These are phyloP conservation scores for Pithys albifrons DNA, from an alignment of 2,113 vertebrate genomes.

Conservation along the genomic window DNA sequence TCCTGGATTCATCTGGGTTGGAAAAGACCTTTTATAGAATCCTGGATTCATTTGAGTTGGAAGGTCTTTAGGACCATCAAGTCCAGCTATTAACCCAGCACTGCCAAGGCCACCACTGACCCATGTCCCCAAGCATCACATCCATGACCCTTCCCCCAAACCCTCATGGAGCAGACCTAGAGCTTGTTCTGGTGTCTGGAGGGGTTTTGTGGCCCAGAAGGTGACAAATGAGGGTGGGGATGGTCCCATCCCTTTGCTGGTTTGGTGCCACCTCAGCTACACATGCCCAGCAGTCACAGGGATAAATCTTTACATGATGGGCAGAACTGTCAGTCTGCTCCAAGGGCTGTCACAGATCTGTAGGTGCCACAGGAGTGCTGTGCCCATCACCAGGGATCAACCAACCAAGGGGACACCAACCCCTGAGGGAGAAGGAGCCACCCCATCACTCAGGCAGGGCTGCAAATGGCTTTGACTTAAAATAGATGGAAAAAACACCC, in stretches of 20 bases:
- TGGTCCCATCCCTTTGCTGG: fast-evolving
- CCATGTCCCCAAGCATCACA: not conserved
- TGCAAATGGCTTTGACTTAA: not conserved
- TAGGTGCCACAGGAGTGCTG: not conserved
- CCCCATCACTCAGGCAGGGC: not conserved
- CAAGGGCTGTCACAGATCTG: not conserved
- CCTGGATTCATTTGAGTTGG: not conserved
- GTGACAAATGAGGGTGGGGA: not conserved
- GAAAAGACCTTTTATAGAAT: not conserved
- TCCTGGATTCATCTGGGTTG: fast-evolving
- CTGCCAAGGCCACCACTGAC: not conserved
- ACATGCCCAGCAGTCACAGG: fast-evolving
- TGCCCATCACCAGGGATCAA: not conserved
- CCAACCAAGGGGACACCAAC: not conserved
- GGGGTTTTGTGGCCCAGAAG: not conserved
- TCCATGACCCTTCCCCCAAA: not conserved
- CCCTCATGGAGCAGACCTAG: fast-evolving
- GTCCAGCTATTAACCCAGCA: not conserved
- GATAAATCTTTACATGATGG: not conserved
- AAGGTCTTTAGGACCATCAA: not conserved
- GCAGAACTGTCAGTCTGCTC: not conserved
- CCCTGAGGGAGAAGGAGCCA: too few relatives aligned
- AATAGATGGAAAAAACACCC: not conserved
- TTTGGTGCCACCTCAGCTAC: not conserved
- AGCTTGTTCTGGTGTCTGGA: not conserved